A percentile compares a stretch with the other conserved stretches of the same genome.
Evolutionary conservation across 2,113 vertebrate species (phyloP).

Genomic region (Rhinoptilus africanus): DNA sequence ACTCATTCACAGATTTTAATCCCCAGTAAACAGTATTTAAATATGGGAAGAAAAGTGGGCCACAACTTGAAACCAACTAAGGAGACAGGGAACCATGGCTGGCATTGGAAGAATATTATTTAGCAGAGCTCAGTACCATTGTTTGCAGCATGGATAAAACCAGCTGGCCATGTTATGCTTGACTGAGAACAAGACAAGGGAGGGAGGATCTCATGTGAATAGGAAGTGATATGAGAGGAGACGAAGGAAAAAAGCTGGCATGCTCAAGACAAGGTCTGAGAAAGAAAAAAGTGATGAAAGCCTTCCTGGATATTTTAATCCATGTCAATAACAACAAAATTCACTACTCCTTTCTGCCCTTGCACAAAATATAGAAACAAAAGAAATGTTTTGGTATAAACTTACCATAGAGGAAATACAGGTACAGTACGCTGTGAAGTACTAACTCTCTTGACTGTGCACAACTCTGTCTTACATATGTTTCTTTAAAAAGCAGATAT

Average conservation of each 20-base stretch:
- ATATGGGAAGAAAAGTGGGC: slow-evolving; percentile 51
- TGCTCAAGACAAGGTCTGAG: slow-evolving; percentile 48
- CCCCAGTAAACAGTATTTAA: slow-evolving; percentile 37
- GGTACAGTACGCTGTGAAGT: not conserved
- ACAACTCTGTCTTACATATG: not conserved
- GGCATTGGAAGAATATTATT: slow-evolving; percentile 20
- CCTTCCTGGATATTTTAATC: not conserved
- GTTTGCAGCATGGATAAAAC: slow-evolving; percentile 50
- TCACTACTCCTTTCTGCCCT: not conserved
- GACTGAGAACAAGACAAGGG: slow-evolving; percentile 68
- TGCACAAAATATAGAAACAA: not conserved
- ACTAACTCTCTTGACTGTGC: not conserved
- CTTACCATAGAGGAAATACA: not conserved
- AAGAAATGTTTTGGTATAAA: not conserved
- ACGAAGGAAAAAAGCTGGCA: slow-evolving; percentile 47
- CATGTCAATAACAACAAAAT: not conserved
- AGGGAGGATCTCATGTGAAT: slow-evolving; percentile 64
- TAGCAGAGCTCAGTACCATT: slow-evolving; percentile 46
- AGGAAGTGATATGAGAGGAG: slow-evolving; percentile 46
- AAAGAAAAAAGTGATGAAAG: slow-evolving; percentile 19
- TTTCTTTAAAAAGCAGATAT: not conserved
- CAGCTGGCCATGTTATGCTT: slow-evolving; percentile 71
- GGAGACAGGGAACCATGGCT: slow-evolving; percentile 12
- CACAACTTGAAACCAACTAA: slow-evolving; percentile 51
- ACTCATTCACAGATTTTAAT: slow-evolving; percentile 68